These are phyloP conservation scores for Eulemur coronatus DNA, from an alignment of 2,797 vertebrate genomes.

Conservation along the genomic window DNA sequence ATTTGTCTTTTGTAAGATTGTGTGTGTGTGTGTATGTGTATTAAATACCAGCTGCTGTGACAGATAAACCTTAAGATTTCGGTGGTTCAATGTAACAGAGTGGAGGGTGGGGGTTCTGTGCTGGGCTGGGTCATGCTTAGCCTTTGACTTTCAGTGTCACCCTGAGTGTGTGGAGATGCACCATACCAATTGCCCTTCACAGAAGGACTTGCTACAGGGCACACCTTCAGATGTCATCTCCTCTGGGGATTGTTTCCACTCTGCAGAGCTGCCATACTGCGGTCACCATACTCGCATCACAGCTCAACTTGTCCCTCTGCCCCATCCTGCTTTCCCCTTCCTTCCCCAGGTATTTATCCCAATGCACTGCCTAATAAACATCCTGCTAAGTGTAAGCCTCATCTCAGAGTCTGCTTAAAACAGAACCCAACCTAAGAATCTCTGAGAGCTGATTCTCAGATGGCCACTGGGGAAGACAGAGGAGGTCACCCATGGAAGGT, in stretches of 20 bases:
- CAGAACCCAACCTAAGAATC: background rate
- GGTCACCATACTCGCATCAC: background rate
- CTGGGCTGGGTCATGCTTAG: background rate
- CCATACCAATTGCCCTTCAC: background rate
- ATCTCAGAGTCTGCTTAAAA: background rate
- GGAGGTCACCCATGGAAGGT: background rate
- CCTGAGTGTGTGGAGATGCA: background rate
- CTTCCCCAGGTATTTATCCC: background rate
- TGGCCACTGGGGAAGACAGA: background rate
- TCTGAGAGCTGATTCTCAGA: background rate
- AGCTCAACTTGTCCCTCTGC: background rate
- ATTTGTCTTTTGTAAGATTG: background rate
- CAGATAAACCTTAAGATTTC: background rate
- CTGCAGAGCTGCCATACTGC: background rate
- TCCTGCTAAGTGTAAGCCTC: background rate
- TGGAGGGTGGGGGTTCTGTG: background rate
- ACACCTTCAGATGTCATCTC: background rate
- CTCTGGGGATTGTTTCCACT: background rate
- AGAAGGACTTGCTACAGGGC: background rate
- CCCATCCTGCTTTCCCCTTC: background rate
- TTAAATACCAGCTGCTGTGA: background rate
- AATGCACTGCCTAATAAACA: background rate
- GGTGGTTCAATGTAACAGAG: background rate
- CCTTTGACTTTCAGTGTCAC: background rate
- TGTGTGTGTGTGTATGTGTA: background rate